These are phyloP conservation scores for Empis livida DNA, from an alignment of 2,888 invertebrate genomes.

Conservation along the genomic window DNA sequence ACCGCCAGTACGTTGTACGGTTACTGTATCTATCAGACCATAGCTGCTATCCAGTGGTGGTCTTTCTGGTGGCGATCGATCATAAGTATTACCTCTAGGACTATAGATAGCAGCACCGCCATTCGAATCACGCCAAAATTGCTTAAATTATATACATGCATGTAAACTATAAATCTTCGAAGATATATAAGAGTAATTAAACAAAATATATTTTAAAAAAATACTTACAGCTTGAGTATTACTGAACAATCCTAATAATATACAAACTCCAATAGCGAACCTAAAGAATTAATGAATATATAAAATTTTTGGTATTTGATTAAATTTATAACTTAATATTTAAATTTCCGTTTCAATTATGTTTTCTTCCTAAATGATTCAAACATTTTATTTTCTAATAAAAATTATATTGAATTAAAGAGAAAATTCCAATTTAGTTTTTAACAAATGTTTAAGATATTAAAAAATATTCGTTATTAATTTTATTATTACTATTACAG, in stretches of 20 bases:
- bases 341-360: no score
- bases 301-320: no score
- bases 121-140: constrained; percentile 34
- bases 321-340: no score
- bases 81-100: constrained; percentile 8
- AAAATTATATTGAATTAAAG: no score
- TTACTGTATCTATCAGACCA: constrained; percentile 28
- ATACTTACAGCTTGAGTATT: constrained; percentile 29
- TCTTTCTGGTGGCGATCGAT: constrained; percentile 17
- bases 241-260: constrained; percentile 25
- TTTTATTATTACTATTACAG: no score
- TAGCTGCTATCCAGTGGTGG: constrained; percentile 28
- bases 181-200: neutral
- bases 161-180: neutral
- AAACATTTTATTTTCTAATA: no score
- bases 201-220: neutral
- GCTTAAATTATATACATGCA: constrained; percentile 18
- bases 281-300: constrained; percentile 18
- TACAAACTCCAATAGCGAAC: constrained; percentile 31
- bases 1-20: constrained; percentile 22
- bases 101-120: constrained; percentile 26
- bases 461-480: no score
- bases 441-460: no score
- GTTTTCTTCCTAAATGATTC: no score
- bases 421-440: no score